These are phyloP conservation scores for Scrobipalpa atriplicella DNA, from an alignment of 2,888 invertebrate species.

Conservation along the genomic window DNA sequence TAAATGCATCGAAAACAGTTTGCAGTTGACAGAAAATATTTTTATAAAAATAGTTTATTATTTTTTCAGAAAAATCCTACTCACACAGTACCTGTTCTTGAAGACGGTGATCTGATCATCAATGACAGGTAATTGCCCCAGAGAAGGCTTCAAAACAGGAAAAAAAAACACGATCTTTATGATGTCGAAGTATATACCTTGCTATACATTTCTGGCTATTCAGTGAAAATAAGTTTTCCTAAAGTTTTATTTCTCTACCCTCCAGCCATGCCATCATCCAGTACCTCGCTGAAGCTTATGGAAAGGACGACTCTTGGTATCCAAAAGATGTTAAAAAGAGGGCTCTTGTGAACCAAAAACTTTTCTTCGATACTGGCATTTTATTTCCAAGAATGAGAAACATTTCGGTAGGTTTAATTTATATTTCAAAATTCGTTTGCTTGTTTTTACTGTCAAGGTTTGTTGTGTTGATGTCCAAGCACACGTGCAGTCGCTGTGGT, in stretches of 20 bases:
- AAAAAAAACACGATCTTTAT: no score
- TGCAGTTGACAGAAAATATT: no score
- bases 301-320: conserved; percentile 78
- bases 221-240: background rate
- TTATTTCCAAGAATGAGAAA: conserved; percentile 69
- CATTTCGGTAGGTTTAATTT: conserved; percentile 61
- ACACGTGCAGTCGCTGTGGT: no score
- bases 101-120: conserved; percentile 75
- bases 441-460: no score
- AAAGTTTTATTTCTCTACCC: conserved; percentile 23
- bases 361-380: conserved; percentile 77
- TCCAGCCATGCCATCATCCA: conserved; percentile 76
- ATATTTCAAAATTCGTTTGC: no score
- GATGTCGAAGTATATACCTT: no score
- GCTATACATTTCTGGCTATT: background rate
- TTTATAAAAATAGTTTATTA: no score
- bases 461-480: no score
- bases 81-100: conserved; percentile 80
- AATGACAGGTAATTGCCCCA: conserved; percentile 52
- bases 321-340: conserved; percentile 79
- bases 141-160: background rate
- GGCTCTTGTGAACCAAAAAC: conserved; percentile 78
- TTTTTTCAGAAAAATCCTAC: conserved; percentile 76
- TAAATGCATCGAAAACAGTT: no score
- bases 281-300: conserved; percentile 80